A percentile compares a stretch with the other conserved stretches of the same genome.
Evolutionary conservation across 1,140 invertebrate genomes (phyloP).

Genomic region (Pogonomyrmex barbatus): DNA sequence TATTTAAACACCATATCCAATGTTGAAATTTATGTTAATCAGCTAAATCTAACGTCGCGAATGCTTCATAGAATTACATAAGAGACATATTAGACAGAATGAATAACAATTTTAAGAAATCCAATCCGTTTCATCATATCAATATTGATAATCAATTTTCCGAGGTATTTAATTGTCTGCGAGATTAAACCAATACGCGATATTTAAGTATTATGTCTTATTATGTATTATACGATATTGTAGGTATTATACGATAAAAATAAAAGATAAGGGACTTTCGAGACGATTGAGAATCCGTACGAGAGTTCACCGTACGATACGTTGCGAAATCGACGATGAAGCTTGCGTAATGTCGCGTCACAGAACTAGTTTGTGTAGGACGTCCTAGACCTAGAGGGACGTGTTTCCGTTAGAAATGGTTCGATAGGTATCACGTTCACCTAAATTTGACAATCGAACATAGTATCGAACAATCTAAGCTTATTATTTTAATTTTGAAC

Average conservation of each 20-base stretch:
- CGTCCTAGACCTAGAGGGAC: slow-evolving; percentile 12
- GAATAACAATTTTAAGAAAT: background rate
- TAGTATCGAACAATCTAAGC: background rate
- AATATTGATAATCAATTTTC: slow-evolving; percentile 1
- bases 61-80: slow-evolving; percentile 19
- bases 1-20: background rate
- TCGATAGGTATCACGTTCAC: background rate
- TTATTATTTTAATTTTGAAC: background rate
- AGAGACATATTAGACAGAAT: background rate
- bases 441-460: background rate
- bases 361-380: background rate
- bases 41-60: background rate
- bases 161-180: background rate
- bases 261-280: slow-evolving; percentile 36
- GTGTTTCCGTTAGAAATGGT: background rate
- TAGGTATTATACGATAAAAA: slow-evolving; percentile 22
- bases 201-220: background rate
- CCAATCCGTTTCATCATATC: background rate
- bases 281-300: slow-evolving; percentile 29
- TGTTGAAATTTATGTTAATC: background rate
- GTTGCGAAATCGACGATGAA: slow-evolving; percentile 55
- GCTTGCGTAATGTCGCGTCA: slow-evolving; percentile 64
- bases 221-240: background rate
- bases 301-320: slow-evolving; percentile 40
- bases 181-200: background rate